These are phyloP conservation scores for Halesus radiatus DNA, from an alignment of 1,140 invertebrate genomes.

Conservation along the genomic window DNA sequence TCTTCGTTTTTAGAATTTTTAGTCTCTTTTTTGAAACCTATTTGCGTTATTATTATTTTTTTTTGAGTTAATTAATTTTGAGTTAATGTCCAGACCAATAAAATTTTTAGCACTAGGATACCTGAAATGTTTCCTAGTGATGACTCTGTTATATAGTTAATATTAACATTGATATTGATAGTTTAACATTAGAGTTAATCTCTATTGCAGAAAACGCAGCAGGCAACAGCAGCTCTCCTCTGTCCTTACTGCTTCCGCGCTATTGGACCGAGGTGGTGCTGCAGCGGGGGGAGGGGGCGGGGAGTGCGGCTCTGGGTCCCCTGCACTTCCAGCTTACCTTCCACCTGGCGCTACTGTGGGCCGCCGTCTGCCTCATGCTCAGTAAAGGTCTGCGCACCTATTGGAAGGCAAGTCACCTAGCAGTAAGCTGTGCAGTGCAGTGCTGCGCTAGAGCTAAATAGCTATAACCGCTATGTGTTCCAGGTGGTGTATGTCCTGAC, in stretches of 20 bases:
- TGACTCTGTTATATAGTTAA: no score
- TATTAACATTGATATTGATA: no score
- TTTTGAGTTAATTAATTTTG: no score
- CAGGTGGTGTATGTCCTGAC: conserved; percentile 79
- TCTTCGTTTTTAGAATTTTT: no score
- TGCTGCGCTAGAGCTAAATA: no score
- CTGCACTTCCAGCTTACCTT: conserved; percentile 91
- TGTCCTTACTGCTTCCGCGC: conserved; percentile 84
- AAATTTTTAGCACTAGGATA: no score
- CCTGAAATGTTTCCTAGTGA: no score
- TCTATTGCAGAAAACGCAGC: conserved; percentile 54
- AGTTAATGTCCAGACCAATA: no score
- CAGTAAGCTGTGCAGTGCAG: no score
- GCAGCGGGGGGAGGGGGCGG: conserved; percentile 76
- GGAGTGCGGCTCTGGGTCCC: conserved; percentile 68
- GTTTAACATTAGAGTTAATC: no score
- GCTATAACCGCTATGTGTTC: conserved; percentile 48
- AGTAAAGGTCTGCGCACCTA: conserved; percentile 90
- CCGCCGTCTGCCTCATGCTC: conserved; percentile 89
- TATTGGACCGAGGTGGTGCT: conserved; percentile 88
- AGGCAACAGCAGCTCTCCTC: conserved; percentile 68
- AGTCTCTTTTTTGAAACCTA: no score
- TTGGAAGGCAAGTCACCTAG: conserved; percentile 80
- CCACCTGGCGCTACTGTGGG: conserved; percentile 91
- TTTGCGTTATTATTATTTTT: no score